Evolutionary conservation across 2,113 vertebrate species (phyloP).

Genomic region (Sander lucioperca): DNA sequence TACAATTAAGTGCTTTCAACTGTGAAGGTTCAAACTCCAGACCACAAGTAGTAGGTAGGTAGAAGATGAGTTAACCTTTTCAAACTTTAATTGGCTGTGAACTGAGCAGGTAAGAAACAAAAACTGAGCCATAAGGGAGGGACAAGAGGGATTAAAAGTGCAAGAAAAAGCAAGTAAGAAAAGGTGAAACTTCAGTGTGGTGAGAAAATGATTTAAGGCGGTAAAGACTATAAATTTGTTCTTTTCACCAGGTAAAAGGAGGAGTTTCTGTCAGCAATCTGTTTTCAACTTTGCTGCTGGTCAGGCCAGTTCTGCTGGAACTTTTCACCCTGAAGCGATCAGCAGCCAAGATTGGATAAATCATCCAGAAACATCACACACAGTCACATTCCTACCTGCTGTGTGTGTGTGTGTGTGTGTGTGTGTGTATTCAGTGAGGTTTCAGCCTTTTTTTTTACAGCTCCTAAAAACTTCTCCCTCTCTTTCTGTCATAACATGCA

Average conservation of each 20-base stretch:
- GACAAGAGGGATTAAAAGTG: neutral
- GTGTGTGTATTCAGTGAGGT: slow-evolving; percentile 18
- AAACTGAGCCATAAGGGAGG: neutral
- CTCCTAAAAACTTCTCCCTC: slow-evolving; percentile 5
- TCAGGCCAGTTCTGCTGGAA: slow-evolving; percentile 23
- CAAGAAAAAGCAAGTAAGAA: neutral
- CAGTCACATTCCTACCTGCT: slow-evolving; percentile 17
- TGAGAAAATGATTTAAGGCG: neutral
- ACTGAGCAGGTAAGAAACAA: neutral
- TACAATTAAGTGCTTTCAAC: no score
- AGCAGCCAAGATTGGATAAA: neutral
- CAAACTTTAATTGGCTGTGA: neutral
- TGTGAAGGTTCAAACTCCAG: no score
- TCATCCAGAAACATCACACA: neutral
- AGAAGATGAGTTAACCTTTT: neutral
- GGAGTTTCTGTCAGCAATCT: slow-evolving; percentile 11
- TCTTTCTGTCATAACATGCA: slow-evolving; percentile 59
- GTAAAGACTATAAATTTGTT: neutral
- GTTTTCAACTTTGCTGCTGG: slow-evolving; percentile 8
- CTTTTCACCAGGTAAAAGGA: neutral
- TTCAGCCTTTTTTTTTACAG: slow-evolving; percentile 6
- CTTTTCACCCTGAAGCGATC: slow-evolving; percentile 26
- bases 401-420: neutral
- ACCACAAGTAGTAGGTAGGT: no score
- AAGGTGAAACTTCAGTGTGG: slow-evolving; percentile 2